These are phyloP conservation scores for Amphipyra tragopoginis DNA, from an alignment of 2,888 invertebrate genomes.

Conservation along the genomic window DNA sequence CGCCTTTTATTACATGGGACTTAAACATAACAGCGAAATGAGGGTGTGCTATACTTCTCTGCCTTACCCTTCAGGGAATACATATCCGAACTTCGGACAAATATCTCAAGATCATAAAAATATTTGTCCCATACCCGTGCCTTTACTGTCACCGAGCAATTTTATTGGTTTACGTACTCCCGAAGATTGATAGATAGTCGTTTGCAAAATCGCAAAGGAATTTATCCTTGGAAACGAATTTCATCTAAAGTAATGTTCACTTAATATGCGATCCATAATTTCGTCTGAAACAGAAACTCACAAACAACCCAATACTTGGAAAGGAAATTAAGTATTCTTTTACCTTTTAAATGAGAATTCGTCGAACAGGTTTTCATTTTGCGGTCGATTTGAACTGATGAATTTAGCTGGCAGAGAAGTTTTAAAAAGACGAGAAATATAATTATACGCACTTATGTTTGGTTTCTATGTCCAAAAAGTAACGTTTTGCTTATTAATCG, in stretches of 20 bases:
- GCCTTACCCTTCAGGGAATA: no score
- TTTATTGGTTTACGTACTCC: slow-evolving; percentile 35
- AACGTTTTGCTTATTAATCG: no score
- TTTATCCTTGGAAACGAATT: slow-evolving; percentile 1
- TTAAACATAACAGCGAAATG: no score
- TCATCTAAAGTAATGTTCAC: neutral
- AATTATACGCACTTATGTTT: no score
- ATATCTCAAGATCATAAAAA: slow-evolving; percentile 33
- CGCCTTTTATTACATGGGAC: no score
- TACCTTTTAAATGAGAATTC: neutral
- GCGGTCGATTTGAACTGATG: neutral
- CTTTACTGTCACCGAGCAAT: slow-evolving; percentile 6
- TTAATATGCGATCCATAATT: neutral
- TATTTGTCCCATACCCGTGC: slow-evolving; percentile 18
- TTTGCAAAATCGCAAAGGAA: slow-evolving; percentile 14
- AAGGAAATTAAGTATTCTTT: neutral
- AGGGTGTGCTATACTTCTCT: no score
- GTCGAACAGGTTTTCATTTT: slow-evolving; percentile 2
- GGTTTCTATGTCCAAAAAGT: no score
- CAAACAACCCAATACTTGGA: slow-evolving; percentile 2
- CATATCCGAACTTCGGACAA: slow-evolving; percentile 5
- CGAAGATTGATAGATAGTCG: slow-evolving; percentile 39
- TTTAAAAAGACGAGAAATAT: neutral
- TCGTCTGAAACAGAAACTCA: neutral
- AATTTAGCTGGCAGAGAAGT: neutral